Evolutionary conservation across 2,888 invertebrate species (phyloP).

Genomic region (Dinocampus coccinellae): DNA sequence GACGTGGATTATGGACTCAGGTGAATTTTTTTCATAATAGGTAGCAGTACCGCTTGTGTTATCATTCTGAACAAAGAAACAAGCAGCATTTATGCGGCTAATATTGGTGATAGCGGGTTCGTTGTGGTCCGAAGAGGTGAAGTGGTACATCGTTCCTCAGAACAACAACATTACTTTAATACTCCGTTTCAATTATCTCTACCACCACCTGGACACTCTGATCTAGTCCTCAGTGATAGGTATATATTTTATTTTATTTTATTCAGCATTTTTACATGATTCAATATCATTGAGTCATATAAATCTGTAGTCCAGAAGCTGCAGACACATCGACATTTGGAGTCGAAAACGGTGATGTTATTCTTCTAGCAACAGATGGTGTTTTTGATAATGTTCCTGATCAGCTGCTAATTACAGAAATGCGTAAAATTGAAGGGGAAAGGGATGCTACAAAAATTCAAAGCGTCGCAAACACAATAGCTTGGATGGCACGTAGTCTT

Average conservation of each 20-base stretch:
- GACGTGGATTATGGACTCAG: background rate
- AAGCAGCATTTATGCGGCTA: constrained; percentile 92
- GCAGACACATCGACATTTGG: constrained; percentile 90
- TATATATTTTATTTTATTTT: too few species aligned
- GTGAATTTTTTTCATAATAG: constrained; percentile 69
- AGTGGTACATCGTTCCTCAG: constrained; percentile 92
- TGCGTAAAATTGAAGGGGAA: constrained; percentile 81
- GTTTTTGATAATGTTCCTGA: constrained; percentile 98
- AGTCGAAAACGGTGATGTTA: constrained; percentile 93
- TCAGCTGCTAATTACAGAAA: constrained; percentile 87
- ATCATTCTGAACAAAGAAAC: constrained; percentile 92
- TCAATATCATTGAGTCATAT: background rate
- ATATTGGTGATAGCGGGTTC: constrained; percentile 99
- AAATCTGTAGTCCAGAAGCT: constrained; percentile 82
- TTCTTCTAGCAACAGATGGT: constrained; percentile 96
- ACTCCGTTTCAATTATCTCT: constrained; percentile 97
- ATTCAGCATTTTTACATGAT: constrained; percentile 1
- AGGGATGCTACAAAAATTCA: constrained; percentile 84
- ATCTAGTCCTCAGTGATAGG: constrained; percentile 91
- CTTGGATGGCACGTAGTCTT: constrained; percentile 93
- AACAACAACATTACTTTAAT: constrained; percentile 99
- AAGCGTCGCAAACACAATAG: constrained; percentile 93
- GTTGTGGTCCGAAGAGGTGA: constrained; percentile 90
- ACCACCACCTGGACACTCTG: constrained; percentile 91
- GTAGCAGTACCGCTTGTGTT: constrained; percentile 98